A percentile compares a stretch with the other conserved stretches of the same genome.
These are phyloP conservation scores for Porites divaricata DNA, from an alignment of 92 coral and sea anemone genomes.

Conservation along the genomic window DNA sequence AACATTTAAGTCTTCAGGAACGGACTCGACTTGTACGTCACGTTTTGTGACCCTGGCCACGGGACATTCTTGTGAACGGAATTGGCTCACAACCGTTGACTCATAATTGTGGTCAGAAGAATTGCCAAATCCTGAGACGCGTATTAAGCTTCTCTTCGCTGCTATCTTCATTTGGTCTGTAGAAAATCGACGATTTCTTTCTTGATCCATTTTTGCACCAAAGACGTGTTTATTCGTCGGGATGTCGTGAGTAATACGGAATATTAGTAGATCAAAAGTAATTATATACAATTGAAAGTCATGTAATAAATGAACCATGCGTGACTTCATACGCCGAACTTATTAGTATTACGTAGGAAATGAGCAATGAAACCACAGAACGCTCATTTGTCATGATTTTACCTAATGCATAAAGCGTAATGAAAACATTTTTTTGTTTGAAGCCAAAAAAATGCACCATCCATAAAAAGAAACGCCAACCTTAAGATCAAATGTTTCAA, in stretches of 20 bases:
- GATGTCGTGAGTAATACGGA: not conserved
- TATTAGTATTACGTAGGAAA: conserved; percentile 13
- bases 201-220: not conserved
- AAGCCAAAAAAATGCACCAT: too few relatives aligned
- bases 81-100: not conserved
- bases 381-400: conserved; percentile 8
- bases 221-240: not conserved
- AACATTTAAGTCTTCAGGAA: not conserved
- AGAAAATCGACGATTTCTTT: conserved; percentile 7
- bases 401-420: too few relatives aligned
- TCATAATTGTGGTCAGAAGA: not conserved
- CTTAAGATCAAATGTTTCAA: too few relatives aligned
- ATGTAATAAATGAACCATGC: conserved; percentile 19
- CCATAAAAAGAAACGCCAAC: too few relatives aligned
- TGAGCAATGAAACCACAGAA: not conserved
- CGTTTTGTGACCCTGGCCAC: not conserved
- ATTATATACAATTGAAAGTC: not conserved
- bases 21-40: not conserved
- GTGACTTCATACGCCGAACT: conserved; percentile 4
- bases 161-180: not conserved
- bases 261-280: not conserved
- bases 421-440: too few relatives aligned
- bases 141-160: not conserved
- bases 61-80: not conserved
- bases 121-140: not conserved